Evolutionary conservation across 2,113 vertebrate species (phyloP), one percentile per base, ranked within the genome.

Genomic region (Tor tambroides): DNA sequence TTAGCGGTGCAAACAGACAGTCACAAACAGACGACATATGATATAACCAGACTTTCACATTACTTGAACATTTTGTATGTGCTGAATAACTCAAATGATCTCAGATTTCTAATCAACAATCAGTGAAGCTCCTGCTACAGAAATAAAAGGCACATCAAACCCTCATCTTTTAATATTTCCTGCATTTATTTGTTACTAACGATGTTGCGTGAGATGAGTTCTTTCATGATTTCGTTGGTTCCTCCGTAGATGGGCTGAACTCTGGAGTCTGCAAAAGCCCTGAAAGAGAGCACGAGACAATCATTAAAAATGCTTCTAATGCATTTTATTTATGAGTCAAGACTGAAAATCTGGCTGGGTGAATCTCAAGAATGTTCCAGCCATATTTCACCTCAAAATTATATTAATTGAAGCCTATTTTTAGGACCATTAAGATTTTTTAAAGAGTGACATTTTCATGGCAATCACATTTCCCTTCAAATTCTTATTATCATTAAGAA

Each of bases 171-270:
- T 26, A 8, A 11, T 5, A 9, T 41, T 87, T 46, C 46, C 46
- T 49, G 46, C 46, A 49, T 49, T 49, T 49, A 97, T 74, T 94
- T 94, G 88, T 96, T 94, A 89, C 77, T 91, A 54, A 98, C 88
- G 75, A 98, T 97, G 83, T 88, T 91, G 92, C 96, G 96, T 7
- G 96, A 96, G 86, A 99, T 99, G 61, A 99, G 96, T 90, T 99
- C 97, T 81, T 96, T 98, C 98, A 98, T 99, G 91, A 99, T 97
- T 94, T 99, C 97, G 61, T 97, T 99, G 89, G 97, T 96, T 54
- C 98, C 98, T 85, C 98, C 98, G 6, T 97, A 98, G 91, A 99
- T 98, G 23, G 97, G 92, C 91, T 98, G 96, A 84, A 97, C 90
- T 43, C 96, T 95, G 4, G 98, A 93, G 86, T 99, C 98, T 75